Evolutionary conservation across 1,140 invertebrate genomes (phyloP).

Genomic region (Drosophila malerkotliana): DNA sequence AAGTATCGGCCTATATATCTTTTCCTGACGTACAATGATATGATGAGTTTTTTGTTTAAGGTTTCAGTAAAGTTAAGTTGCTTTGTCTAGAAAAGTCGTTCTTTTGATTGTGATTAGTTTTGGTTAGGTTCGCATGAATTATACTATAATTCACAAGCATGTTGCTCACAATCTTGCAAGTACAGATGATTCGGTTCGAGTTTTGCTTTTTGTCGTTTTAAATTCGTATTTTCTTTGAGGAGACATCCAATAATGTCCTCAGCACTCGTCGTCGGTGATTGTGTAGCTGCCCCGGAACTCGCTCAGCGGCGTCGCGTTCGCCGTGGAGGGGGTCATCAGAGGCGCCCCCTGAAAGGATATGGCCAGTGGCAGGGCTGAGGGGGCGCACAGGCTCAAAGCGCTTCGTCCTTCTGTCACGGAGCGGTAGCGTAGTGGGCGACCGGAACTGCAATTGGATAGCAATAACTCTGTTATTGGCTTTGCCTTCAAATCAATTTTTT

Average conservation of each 20-base stretch:
- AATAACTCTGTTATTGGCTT: constrained; percentile 21
- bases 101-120: constrained; percentile 39
- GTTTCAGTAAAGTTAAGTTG: background rate
- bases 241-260: constrained; percentile 17
- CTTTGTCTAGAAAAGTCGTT: constrained; percentile 27
- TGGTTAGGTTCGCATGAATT: constrained; percentile 41
- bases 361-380: constrained; percentile 86
- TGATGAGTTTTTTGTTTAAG: constrained; percentile 23
- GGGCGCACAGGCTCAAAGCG: constrained; percentile 86
- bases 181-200: constrained; percentile 11
- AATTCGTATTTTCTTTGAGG: constrained; percentile 51
- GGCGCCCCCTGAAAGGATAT: constrained; percentile 87
- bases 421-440: constrained; percentile 86
- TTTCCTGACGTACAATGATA: constrained; percentile 28
- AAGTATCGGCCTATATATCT: background rate
- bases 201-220: constrained; percentile 33
- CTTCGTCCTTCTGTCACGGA: constrained; percentile 87
- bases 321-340: constrained; percentile 85
- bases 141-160: constrained; percentile 46
- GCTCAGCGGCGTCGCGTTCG: constrained; percentile 77
- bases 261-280: constrained; percentile 82
- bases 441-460: constrained; percentile 84
- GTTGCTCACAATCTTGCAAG: constrained; percentile 9
- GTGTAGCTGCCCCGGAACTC: constrained; percentile 80
- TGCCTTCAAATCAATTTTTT: constrained; percentile 4